phyloP scores from a whole-genome alignment of 2,888 invertebrate species.

The Rambutsinella grinnellia region DNA sequence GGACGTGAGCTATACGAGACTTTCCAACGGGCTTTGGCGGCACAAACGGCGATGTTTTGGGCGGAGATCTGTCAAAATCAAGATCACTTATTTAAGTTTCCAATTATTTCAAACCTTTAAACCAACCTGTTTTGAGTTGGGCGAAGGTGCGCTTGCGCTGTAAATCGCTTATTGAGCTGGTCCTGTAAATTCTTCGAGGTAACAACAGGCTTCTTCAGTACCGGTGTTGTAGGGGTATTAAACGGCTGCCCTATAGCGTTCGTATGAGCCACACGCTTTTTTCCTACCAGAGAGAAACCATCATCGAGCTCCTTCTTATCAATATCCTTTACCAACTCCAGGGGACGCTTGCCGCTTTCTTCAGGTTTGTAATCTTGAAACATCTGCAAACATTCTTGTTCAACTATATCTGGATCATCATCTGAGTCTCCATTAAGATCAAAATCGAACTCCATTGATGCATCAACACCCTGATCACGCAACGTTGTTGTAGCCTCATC shows the following conservation, averaged over 20 bases:
- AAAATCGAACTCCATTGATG: conserved; percentile 4
- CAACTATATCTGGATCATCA: conserved; percentile 74
- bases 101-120: too few relatives aligned
- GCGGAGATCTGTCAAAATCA: too few relatives aligned
- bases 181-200: conserved; percentile 24
- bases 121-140: background rate
- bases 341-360: conserved; percentile 13
- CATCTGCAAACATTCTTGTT: conserved; percentile 87
- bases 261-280: conserved; percentile 82
- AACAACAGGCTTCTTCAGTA: conserved; percentile 68
- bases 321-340: background rate
- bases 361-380: conserved; percentile 82
- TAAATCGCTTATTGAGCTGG: conserved; percentile 19
- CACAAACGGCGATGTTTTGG: conserved; percentile 1
- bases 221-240: conserved; percentile 69
- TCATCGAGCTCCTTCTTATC: conserved; percentile 28
- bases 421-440: conserved; percentile 71
- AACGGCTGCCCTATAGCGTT: conserved; percentile 68
- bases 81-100: too few relatives aligned
- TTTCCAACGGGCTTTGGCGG: conserved; percentile 61
- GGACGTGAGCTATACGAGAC: conserved; percentile 82
- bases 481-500: background rate
- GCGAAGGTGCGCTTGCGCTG: conserved; percentile 15
- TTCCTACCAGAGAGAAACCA: conserved; percentile 68
- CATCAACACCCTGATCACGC: background rate